Conservation (phyloP, 2,888 invertebrate species). For the Micoletzkya japonica region DNA sequence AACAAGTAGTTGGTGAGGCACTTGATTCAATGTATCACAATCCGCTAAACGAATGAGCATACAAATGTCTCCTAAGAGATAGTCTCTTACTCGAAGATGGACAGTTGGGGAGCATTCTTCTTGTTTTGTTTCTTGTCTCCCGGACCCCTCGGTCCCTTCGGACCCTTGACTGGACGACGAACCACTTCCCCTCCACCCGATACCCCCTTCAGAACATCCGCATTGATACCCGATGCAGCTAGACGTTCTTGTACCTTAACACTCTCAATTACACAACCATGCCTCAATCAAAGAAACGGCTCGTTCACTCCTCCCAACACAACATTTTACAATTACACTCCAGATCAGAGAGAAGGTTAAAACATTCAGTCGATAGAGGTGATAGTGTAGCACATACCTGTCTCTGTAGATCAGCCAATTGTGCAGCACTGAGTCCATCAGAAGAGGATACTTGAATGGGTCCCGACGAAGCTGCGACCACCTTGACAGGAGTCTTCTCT, state of each 20-base stretch:
- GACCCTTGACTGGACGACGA: slow-evolving; percentile 20
- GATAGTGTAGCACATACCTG: too few relatives aligned
- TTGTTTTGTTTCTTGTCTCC: slow-evolving; percentile 3
- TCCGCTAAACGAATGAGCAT: too few relatives aligned
- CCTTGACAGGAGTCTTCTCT: slow-evolving; percentile 2
- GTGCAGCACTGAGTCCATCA: slow-evolving; percentile 54
- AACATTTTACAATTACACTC: background rate
- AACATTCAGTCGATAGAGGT: too few relatives aligned
- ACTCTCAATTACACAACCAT: background rate
- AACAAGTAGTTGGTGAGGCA: too few relatives aligned
- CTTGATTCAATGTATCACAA: too few relatives aligned
- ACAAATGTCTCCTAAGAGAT: too few relatives aligned
- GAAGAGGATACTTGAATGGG: slow-evolving; percentile 21
- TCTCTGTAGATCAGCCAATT: slow-evolving; percentile 56
- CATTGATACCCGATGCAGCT: slow-evolving; percentile 47
- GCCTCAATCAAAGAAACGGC: background rate
- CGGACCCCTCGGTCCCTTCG: slow-evolving; percentile 2
- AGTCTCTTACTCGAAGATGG: slow-evolving; percentile 15
- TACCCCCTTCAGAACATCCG: slow-evolving; percentile 36
- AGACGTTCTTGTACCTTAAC: slow-evolving; percentile 31
- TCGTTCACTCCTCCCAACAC: background rate
- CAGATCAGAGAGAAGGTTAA: background rate
- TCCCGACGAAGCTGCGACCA: background rate
- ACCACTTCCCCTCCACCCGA: slow-evolving; percentile 19
- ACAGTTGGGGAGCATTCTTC: slow-evolving; percentile 8